Conservation (phyloP, 2,888 invertebrate genomes). For the Platycheirus rosarum region DNA sequence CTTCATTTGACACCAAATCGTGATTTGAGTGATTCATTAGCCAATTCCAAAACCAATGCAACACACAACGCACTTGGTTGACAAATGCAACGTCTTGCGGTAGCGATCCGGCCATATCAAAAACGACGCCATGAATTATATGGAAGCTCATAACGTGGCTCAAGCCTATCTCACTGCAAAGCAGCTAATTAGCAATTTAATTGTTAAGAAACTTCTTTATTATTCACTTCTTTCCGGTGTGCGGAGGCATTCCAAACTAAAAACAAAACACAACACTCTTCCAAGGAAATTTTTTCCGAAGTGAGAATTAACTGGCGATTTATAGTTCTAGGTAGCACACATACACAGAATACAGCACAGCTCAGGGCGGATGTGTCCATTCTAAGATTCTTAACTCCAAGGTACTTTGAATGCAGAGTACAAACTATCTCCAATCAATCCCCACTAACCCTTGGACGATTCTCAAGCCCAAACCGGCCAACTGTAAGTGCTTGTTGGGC, state of each 20-base stretch:
- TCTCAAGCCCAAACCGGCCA: background rate
- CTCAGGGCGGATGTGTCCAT: constrained; percentile 61
- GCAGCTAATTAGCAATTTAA: constrained; percentile 59
- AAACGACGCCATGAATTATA: constrained; percentile 3
- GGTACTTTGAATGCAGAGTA: constrained; percentile 62
- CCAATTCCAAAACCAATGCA: constrained; percentile 50
- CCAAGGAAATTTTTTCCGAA: constrained; percentile 37
- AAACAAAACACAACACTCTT: background rate
- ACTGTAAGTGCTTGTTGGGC: constrained; percentile 16
- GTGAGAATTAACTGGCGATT: constrained; percentile 69
- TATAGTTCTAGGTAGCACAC: constrained; percentile 48
- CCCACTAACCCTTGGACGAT: constrained; percentile 11
- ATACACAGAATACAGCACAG: constrained; percentile 6
- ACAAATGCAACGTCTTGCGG: constrained; percentile 57
- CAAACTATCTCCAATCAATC: constrained; percentile 9
- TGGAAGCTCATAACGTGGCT: constrained; percentile 26
- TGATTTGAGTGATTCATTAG: constrained; percentile 64
- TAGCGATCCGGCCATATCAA: constrained; percentile 44
- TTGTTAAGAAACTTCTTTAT: constrained; percentile 43
- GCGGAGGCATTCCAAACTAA: constrained; percentile 33
- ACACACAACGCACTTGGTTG: constrained; percentile 35
- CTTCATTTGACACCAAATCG: constrained; percentile 46
- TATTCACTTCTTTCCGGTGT: constrained; percentile 52
- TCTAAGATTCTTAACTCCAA: constrained; percentile 39
- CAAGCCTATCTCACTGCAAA: constrained; percentile 35